These are phyloP conservation scores for Frieseomelitta varia DNA, from an alignment of 1,140 invertebrate genomes.

Conservation along the genomic window DNA sequence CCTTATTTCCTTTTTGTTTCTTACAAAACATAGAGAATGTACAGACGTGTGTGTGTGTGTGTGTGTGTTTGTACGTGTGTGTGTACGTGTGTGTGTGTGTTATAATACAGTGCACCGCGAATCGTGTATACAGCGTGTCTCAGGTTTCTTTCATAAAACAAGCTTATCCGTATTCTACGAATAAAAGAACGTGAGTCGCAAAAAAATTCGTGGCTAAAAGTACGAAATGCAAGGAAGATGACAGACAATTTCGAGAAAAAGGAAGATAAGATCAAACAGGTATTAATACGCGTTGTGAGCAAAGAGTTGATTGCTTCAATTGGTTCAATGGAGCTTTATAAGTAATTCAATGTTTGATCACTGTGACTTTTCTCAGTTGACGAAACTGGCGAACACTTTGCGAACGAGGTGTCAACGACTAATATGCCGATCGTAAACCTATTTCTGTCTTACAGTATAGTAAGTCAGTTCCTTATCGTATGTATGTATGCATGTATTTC, in stretches of 20 bases:
- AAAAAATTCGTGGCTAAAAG: not conserved
- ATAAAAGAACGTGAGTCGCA: not conserved
- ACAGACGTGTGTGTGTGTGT: conserved; percentile 25
- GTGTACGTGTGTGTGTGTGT: not conserved
- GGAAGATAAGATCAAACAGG: not conserved
- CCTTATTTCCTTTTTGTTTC: conserved; percentile 3
- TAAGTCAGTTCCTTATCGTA: no score
- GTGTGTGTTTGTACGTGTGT: conserved; percentile 13
- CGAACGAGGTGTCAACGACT: no score
- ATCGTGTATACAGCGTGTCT: not conserved
- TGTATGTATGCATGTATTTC: no score
- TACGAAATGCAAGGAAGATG: no score
- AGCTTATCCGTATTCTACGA: not conserved
- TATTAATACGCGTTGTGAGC: not conserved
- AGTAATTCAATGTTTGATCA: no score
- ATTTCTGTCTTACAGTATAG: no score
- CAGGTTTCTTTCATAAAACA: not conserved
- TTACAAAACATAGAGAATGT: conserved; percentile 63
- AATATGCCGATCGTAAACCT: no score
- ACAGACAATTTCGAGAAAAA: not conserved
- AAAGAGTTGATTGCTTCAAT: not conserved
- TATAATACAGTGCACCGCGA: conserved; percentile 36
- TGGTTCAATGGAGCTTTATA: no score
- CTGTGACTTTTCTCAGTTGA: no score
- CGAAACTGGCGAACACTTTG: no score